Percentiles rank a stretch among this genome's conserved stretches.
Conservation (phyloP, 2,113 vertebrate species). For the Tretioscincus oriximinensis region DNA sequence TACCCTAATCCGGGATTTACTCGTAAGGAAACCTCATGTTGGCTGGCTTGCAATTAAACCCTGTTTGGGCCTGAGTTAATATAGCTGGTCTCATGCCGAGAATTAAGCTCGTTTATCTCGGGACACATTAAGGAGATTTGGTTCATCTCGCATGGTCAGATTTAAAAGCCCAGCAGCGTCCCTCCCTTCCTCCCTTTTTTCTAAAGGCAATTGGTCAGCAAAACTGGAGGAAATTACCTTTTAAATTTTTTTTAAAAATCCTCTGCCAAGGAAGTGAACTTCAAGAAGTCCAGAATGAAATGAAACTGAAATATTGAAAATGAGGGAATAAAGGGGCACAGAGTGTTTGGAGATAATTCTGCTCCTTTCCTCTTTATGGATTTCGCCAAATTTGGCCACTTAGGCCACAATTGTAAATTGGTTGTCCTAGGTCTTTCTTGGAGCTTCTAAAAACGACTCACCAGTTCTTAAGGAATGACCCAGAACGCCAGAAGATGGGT, state of each 20-base stretch:
- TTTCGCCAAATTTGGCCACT: not conserved
- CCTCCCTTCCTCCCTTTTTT: not conserved
- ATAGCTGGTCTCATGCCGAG: not conserved
- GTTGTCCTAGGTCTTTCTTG: not conserved
- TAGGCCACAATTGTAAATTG: no score
- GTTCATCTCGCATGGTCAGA: slow-evolving; percentile 12
- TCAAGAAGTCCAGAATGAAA: not conserved
- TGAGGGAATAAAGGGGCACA: no score
- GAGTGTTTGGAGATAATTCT: no score
- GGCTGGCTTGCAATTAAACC: not conserved
- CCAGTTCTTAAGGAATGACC: not conserved
- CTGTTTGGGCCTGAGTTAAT: not conserved
- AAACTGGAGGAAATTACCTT: not conserved
- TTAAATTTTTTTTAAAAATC: not conserved
- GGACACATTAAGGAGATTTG: slow-evolving; percentile 24
- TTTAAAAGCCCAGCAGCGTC: not conserved
- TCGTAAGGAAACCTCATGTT: not conserved
- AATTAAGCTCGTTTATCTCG: slow-evolving; percentile 6
- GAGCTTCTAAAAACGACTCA: not conserved
- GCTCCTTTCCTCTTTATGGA: no score
- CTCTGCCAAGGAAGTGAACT: not conserved
- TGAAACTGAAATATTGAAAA: not conserved
- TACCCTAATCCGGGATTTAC: not conserved
- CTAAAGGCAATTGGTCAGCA: slow-evolving; percentile 13
- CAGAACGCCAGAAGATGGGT: no score